Base-by-base conservation (phyloP, 2,888 invertebrate genomes). In the Lochmaea capreae region DNA sequence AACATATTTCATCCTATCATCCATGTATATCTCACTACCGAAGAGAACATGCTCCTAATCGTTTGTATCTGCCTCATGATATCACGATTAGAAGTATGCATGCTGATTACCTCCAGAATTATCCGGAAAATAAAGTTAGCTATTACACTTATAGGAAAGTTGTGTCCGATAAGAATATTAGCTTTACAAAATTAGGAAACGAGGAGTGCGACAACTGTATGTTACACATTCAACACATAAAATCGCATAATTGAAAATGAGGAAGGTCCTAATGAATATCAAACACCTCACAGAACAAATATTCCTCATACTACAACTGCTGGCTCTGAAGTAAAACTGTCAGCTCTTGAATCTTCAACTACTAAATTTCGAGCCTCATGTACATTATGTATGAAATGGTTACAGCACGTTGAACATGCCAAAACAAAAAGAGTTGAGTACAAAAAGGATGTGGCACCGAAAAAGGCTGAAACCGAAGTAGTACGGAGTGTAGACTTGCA, bases 141-240 rank as follows among this genome's bases (percentile, higher is more conserved):
- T 68, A 68, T 43, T n/a, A 68, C 16, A 61, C 61, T 5, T 68
- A 68, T 16, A 39, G 68, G 18, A 68, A 68, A 59, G 57, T 67
- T 16, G 57, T 67, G 8, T 39, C 57, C 49, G 49, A 46, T 11
- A 46, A 46, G 49, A 65, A 65, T 10, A 65, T 65, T 16, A 46
- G 49, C 18, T 43, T 67, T 52, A 57, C 57, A 57, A 67, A 67
- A 67, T 67, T 67, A 42, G 57, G 33, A 67, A 22, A 67, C 14
- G 67, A 58, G 11, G 67, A 67, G 39, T 68, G 68, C 49, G 67
- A 67, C 58, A 11, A 42, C 18, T 68, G 68, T 46, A 61, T 68
- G 59, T 8, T 39, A 14, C 59, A 68, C 11, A 22, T 43, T 59
- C 61, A 61, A 22, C 68, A 68, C 57, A 18, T 42, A 18, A 39